Percentiles rank a stretch among this genome's conserved stretches.
Evolutionary conservation across 2,113 vertebrate genomes (phyloP).

Genomic region (Entelurus aequoreus): DNA sequence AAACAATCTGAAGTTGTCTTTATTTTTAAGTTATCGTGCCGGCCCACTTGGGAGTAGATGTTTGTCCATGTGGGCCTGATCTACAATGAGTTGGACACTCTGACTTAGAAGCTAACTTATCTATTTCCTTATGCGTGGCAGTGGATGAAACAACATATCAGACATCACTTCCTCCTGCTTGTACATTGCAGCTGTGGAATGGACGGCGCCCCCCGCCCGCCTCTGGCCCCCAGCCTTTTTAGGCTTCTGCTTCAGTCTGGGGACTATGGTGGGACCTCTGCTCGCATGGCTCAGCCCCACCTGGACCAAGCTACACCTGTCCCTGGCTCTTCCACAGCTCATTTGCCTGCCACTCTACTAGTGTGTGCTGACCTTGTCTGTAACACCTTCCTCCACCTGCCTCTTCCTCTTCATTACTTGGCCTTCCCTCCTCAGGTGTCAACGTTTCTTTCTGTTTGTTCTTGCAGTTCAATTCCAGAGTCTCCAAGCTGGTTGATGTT

Average conservation of each 20-base stretch:
- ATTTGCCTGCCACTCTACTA: slow-evolving; percentile 62
- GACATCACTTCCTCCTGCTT: not conserved
- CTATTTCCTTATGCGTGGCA: too few relatives aligned
- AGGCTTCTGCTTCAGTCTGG: slow-evolving; percentile 69
- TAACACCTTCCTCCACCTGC: not conserved
- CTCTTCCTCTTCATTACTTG: not conserved
- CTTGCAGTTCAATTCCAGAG: slow-evolving; percentile 59
- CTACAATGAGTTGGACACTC: too few relatives aligned
- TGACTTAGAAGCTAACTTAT: too few relatives aligned
- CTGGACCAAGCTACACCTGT: slow-evolving; percentile 60
- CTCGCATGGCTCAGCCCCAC: slow-evolving; percentile 55
- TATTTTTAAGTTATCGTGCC: too few relatives aligned
- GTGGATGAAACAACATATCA: too few relatives aligned
- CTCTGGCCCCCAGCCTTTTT: slow-evolving; percentile 65
- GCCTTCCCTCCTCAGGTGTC: not conserved
- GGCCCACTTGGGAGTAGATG: too few relatives aligned
- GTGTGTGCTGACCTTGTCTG: slow-evolving; percentile 24
- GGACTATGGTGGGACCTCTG: slow-evolving; percentile 59
- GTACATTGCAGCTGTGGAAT: slow-evolving; percentile 62
- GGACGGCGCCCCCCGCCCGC: slow-evolving; percentile 53
- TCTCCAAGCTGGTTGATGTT: slow-evolving; percentile 66
- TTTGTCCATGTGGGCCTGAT: too few relatives aligned
- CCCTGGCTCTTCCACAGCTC: slow-evolving; percentile 61
- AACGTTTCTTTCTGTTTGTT: not conserved
- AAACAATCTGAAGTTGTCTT: too few relatives aligned